phyloP scores from a whole-genome alignment of 2,888 invertebrate species.

The Noctuana brunneofusca region DNA sequence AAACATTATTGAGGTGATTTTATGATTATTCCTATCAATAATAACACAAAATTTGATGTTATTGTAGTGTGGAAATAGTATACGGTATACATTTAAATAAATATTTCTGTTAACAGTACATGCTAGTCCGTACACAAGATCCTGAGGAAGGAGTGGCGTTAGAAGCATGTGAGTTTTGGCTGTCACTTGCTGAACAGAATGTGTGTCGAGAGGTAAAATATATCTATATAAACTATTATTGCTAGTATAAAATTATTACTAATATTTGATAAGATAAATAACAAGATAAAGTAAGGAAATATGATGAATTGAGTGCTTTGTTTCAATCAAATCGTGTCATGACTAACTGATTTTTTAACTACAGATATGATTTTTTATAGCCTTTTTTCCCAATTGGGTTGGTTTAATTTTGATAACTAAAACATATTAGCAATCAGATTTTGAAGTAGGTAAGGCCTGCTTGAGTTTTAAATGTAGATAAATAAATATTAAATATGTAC shows the following conservation, averaged over 20 bases:
- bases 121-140: conserved; percentile 97
- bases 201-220: conserved; percentile 90
- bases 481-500: too few relatives aligned
- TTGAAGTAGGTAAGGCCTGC: too few relatives aligned
- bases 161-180: conserved; percentile 99
- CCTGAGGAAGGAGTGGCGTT: conserved; percentile 96
- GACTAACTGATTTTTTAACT: too few relatives aligned
- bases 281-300: not conserved
- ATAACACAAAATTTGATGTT: not conserved
- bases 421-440: too few relatives aligned
- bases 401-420: too few relatives aligned
- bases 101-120: conserved; percentile 85
- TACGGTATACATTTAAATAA: not conserved
- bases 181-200: conserved; percentile 96
- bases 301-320: not conserved
- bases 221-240: conserved; percentile 10
- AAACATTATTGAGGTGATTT: conserved; percentile 94
- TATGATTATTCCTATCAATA: not conserved
- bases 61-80: not conserved
- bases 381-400: too few relatives aligned
- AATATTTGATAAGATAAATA: conserved; percentile 23
- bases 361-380: too few relatives aligned
- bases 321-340: too few relatives aligned
- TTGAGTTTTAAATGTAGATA: too few relatives aligned
- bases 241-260: not conserved